Base-by-base conservation (phyloP, 2,797 vertebrate genomes). In the Artibeus lituratus region DNA sequence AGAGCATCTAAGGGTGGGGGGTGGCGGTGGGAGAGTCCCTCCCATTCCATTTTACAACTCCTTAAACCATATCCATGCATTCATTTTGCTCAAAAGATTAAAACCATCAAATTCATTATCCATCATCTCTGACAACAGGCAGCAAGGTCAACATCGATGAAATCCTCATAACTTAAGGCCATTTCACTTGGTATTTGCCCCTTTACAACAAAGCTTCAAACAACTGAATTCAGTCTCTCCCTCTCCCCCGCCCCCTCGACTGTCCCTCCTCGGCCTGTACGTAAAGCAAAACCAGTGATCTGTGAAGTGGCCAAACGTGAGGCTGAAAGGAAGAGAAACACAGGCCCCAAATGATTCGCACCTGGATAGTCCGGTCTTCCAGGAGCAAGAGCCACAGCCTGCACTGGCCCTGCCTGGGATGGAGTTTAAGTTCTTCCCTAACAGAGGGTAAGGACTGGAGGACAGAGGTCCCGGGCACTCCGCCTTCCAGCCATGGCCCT, bases 281-380 rank as follows among this genome's bases (percentile, higher is more conserved):
- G 85, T 70, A 80, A 87, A 91, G 85, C 59, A 85, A 73, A 96
- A 84, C 49, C 32, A 92, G 90, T 53, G 59, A 44, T 37, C 84
- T 86, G 39, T 84, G 87, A 90, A 93, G 93, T 2, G 5, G 65
- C 35, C 55, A 92, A 53, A 76, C 49, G 85, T 26, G 57, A 90
- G 37, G 65, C 88, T 44, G 4, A 65, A 82, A 76, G 53, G 55
- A 74, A 55, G 57, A 74, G 29, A 53, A 59, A 81, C 65, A 87
- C 87, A 72, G 47, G 14, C 70, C 55, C 65, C 76, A 88, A 94
- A 37, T 65, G 82, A 91, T 74, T 87, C 85, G 80, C 53, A 88
- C 24, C 29, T 7, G n/a, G 47, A 67, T 53, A 32, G 53, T 83
- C 62, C 51, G 92, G 44, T 44, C 24, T 67, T 53, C 86, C 47